These are phyloP conservation scores for Cryptosula pallasiana DNA, from an alignment of 2,888 invertebrate species.

Conservation along the genomic window DNA sequence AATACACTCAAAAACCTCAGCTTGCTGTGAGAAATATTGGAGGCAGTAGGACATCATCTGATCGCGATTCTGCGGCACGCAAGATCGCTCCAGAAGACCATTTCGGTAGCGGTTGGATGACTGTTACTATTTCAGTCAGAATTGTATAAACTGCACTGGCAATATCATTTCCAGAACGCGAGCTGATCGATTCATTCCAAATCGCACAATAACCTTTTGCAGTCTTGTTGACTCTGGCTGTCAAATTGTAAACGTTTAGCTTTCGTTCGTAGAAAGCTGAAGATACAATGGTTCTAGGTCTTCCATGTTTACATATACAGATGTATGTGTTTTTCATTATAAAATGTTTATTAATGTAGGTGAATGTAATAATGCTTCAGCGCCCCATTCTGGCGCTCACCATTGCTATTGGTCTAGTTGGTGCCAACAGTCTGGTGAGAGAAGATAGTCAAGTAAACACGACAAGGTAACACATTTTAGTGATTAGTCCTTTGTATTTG, in stretches of 20 bases:
- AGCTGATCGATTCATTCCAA: neutral
- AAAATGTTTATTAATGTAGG: neutral
- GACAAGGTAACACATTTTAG: too few relatives aligned
- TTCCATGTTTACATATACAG: neutral
- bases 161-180: neutral
- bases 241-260: neutral
- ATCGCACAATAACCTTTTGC: neutral
- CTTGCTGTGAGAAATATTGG: neutral
- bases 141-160: neutral
- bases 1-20: neutral
- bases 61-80: neutral
- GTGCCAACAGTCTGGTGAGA: too few relatives aligned
- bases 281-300: neutral
- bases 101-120: neutral
- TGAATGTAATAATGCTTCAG: too few relatives aligned
- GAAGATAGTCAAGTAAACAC: too few relatives aligned
- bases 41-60: slow-evolving; percentile 6
- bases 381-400: too few relatives aligned
- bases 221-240: neutral
- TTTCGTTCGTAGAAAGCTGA: neutral
- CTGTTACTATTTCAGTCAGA: neutral
- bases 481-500: too few relatives aligned
- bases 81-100: neutral
- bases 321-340: neutral
- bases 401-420: too few relatives aligned